phyloP scores from a whole-genome alignment of 2,113 vertebrate genomes.

The Lucifuga dentata region DNA sequence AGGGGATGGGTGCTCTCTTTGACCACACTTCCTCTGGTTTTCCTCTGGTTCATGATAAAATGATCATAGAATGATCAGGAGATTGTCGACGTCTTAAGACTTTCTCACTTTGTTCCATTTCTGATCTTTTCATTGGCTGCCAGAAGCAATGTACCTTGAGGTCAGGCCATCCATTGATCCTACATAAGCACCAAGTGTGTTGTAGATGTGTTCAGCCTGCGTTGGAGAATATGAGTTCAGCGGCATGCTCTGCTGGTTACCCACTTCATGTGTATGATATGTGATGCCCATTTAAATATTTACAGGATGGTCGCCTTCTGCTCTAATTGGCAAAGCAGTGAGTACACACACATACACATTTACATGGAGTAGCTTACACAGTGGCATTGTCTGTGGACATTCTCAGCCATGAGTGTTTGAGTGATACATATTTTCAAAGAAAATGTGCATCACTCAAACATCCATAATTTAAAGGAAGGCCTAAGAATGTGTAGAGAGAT shows the following conservation, averaged over 20 bases:
- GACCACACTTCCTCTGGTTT: conserved; percentile 9
- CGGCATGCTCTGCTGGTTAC: conserved; percentile 22
- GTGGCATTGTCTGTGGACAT: no score
- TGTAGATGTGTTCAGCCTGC: conserved; percentile 7
- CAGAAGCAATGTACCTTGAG: conserved; percentile 6
- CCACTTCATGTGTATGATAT: conserved; percentile 47
- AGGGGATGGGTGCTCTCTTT: conserved; percentile 25
- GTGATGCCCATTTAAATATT: conserved; percentile 72
- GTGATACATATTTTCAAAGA: conserved; percentile 59
- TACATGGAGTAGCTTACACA: no score
- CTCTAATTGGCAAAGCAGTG: conserved; percentile 76
- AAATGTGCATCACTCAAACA: conserved; percentile 76
- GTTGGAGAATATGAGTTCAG: conserved; percentile 38
- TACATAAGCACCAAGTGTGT: conserved; percentile 15
- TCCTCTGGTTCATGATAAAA: conserved; percentile 7
- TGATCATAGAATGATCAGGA: conserved; percentile 36
- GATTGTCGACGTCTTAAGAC: conserved; percentile 6
- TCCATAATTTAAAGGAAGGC: no score
- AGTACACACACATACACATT: no score
- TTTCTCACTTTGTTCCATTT: conserved; percentile 1
- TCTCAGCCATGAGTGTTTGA: conserved; percentile 74
- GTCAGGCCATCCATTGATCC: conserved; percentile 20
- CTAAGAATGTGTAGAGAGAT: no score
- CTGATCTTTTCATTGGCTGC: conserved; percentile 20
- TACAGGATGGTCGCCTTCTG: conserved; percentile 69